Evolutionary conservation across 2,113 vertebrate genomes (phyloP).

Genomic region (Oriolus oriolus): DNA sequence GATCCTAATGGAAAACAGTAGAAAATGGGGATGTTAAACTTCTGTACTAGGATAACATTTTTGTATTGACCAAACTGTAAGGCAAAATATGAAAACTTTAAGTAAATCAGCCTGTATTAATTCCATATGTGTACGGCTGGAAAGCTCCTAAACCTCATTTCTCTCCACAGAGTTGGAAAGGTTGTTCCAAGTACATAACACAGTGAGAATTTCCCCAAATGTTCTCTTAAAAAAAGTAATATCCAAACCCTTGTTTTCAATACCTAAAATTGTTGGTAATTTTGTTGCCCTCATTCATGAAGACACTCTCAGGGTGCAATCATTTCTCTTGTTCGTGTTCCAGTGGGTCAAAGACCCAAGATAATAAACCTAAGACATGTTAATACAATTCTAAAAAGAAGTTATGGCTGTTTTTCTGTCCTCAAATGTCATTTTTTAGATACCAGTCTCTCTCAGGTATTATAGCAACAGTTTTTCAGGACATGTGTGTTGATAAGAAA

Average conservation of each 20-base stretch:
- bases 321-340: not conserved
- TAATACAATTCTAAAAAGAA: not conserved
- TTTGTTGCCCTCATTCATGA: not conserved
- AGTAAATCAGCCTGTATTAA: not conserved
- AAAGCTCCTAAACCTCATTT: not conserved
- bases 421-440: not conserved
- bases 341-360: not conserved
- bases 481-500: not conserved
- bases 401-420: not conserved
- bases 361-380: not conserved
- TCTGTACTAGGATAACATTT: not conserved
- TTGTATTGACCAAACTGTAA: not conserved
- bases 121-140: not conserved
- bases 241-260: not conserved
- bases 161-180: not conserved
- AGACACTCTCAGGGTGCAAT: not conserved
- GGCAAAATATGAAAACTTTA: not conserved
- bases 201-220: not conserved
- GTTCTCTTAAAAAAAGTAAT: not conserved
- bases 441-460: not conserved
- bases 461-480: not conserved
- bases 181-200: not conserved
- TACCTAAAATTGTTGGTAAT: not conserved
- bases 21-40: not conserved
- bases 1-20: not conserved